phyloP scores from a whole-genome alignment of 2,888 invertebrate species.

The Pandemis heparana region DNA sequence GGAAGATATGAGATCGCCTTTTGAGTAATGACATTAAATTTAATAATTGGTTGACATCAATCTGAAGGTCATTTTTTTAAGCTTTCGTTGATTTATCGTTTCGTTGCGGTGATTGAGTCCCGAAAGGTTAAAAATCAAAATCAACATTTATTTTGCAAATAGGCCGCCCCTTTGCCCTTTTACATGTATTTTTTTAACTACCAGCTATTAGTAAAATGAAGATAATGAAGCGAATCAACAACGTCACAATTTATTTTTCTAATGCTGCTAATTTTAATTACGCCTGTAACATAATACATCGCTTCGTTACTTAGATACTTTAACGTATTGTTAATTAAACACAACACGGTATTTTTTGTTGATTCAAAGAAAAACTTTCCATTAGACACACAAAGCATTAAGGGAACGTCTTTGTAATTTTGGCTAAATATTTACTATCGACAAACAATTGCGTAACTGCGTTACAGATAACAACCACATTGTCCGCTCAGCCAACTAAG shows the following conservation, averaged over 20 bases:
- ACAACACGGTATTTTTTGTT: conserved; percentile 2
- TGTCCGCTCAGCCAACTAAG: conserved; percentile 18
- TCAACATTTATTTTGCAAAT: no score
- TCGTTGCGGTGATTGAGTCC: no score
- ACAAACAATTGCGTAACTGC: conserved; percentile 10
- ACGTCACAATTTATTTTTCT: background rate
- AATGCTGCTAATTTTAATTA: background rate
- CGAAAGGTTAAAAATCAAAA: no score
- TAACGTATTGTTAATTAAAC: background rate
- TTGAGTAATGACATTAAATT: conserved; percentile 31
- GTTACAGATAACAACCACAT: conserved; percentile 25
- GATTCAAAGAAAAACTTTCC: conserved; percentile 10
- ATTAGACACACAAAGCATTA: conserved; percentile 14
- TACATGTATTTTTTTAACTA: no score
- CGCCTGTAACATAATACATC: background rate
- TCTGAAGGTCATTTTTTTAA: background rate
- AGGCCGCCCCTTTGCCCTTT: no score
- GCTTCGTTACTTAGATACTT: conserved; percentile 1
- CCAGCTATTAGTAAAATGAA: background rate
- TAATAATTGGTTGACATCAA: conserved; percentile 28
- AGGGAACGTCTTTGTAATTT: conserved; percentile 15
- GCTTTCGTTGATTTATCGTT: no score
- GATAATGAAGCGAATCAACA: conserved; percentile 1
- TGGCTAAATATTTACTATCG: conserved; percentile 18
- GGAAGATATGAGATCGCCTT: conserved; percentile 17